Conservation (phyloP, 2,113 vertebrate species). For the Calidris pugnax region DNA sequence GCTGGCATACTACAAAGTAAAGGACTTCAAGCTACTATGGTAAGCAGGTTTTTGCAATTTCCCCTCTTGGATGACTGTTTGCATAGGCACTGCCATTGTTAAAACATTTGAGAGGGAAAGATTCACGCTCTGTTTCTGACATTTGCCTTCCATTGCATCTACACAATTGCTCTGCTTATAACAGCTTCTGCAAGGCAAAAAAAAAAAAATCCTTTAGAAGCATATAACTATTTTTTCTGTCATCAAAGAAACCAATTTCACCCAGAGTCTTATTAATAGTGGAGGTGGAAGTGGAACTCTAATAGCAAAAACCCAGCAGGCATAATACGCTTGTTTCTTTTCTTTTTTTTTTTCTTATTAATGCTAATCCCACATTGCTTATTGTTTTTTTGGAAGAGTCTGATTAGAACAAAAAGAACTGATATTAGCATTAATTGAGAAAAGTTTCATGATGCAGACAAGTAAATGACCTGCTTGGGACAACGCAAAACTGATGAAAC, state of each 20-base stretch:
- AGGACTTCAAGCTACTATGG: not conserved
- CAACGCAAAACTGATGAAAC: not conserved
- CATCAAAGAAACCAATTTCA: slow-evolving; percentile 43
- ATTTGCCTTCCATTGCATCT: not conserved
- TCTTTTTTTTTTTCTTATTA: not conserved
- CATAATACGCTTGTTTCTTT: not conserved
- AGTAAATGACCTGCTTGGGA: not conserved
- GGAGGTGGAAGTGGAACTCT: not conserved
- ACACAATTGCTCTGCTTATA: not conserved
- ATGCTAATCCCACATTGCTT: not conserved
- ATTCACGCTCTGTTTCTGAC: not conserved
- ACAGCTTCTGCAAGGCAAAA: not conserved
- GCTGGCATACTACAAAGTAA: not conserved
- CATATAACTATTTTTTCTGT: not conserved
- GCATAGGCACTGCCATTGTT: not conserved
- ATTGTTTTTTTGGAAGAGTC: not conserved
- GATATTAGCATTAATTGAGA: not conserved
- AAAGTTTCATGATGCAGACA: not conserved
- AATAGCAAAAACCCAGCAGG: slow-evolving; percentile 5
- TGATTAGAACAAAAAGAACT: slow-evolving; percentile 1
- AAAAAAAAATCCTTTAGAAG: not conserved
- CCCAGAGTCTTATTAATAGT: slow-evolving; percentile 20
- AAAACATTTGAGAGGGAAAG: not conserved
- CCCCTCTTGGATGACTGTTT: not conserved
- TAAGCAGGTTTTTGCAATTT: not conserved